These are phyloP conservation scores for Glomeris maerens DNA, from an alignment of 1,140 invertebrate species.

Conservation along the genomic window DNA sequence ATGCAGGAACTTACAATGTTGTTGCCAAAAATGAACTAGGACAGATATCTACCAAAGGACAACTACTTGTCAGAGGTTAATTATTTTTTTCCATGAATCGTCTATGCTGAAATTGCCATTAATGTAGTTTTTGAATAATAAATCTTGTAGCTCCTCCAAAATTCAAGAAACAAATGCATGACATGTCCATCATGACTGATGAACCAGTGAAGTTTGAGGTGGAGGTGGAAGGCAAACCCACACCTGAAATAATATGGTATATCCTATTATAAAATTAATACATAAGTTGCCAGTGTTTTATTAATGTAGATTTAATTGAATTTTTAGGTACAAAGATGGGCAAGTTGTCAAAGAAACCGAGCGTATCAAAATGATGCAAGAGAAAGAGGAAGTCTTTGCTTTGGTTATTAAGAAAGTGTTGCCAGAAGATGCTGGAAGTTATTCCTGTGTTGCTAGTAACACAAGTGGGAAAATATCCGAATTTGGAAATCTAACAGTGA, in stretches of 20 bases:
- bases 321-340: slow-evolving; percentile 58
- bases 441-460: slow-evolving; percentile 80
- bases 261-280: not conserved
- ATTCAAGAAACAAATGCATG: slow-evolving; percentile 60
- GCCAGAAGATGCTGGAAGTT: slow-evolving; percentile 79
- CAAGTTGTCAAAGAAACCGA: slow-evolving; percentile 51
- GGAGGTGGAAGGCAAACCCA: slow-evolving; percentile 67
- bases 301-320: not conserved
- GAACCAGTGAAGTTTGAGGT: slow-evolving; percentile 53
- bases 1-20: slow-evolving; percentile 72
- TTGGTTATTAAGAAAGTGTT: slow-evolving; percentile 65
- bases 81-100: slow-evolving; percentile 10
- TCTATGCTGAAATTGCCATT: not conserved
- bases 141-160: slow-evolving; percentile 49
- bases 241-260: slow-evolving; percentile 59
- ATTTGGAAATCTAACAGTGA: slow-evolving; percentile 63
- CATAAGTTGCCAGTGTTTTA: not conserved
- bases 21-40: slow-evolving; percentile 78
- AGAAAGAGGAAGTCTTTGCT: slow-evolving; percentile 48
- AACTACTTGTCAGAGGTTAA: slow-evolving; percentile 53
- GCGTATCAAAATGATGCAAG: slow-evolving; percentile 51
- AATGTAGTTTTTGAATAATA: not conserved
- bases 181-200: slow-evolving; percentile 51
- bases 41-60: slow-evolving; percentile 55
- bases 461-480: slow-evolving; percentile 72